Conservation (phyloP, 53 echinoderm and acorn worm species). For the Mesocentrotus franciscanus region DNA sequence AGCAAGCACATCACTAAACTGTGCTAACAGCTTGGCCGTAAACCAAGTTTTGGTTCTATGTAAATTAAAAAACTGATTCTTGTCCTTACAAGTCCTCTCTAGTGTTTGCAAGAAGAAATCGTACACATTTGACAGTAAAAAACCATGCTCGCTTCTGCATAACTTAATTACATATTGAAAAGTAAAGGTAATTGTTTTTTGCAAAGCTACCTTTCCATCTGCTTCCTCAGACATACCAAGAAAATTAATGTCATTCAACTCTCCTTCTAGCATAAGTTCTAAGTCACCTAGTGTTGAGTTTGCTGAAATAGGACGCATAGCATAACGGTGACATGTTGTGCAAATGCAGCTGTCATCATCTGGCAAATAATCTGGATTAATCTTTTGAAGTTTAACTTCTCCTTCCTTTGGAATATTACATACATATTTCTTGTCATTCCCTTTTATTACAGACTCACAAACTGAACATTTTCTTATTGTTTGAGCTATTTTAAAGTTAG, state of each 20-base stretch:
- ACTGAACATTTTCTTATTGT: background rate
- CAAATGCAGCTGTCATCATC: background rate
- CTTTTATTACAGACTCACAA: background rate
- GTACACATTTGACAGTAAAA: background rate
- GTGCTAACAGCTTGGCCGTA: background rate
- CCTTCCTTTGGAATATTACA: constrained; percentile 4
- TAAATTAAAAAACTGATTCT: background rate
- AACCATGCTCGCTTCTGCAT: background rate
- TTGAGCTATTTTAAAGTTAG: background rate
- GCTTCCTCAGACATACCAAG: too few relatives aligned
- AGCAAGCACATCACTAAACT: background rate
- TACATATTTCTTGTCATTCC: background rate
- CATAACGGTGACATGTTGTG: too few relatives aligned
- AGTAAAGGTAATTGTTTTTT: background rate
- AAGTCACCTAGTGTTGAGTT: background rate
- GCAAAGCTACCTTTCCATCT: too few relatives aligned
- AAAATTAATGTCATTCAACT: background rate
- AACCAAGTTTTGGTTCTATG: background rate
- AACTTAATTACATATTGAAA: background rate
- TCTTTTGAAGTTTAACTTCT: background rate
- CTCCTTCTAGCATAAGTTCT: background rate
- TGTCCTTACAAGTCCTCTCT: background rate
- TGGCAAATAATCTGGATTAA: background rate
- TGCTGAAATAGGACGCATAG: background rate
- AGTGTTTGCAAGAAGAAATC: background rate